phyloP scores from a whole-genome alignment of 2,113 vertebrate species.

The Ctenodactylus gundi region DNA sequence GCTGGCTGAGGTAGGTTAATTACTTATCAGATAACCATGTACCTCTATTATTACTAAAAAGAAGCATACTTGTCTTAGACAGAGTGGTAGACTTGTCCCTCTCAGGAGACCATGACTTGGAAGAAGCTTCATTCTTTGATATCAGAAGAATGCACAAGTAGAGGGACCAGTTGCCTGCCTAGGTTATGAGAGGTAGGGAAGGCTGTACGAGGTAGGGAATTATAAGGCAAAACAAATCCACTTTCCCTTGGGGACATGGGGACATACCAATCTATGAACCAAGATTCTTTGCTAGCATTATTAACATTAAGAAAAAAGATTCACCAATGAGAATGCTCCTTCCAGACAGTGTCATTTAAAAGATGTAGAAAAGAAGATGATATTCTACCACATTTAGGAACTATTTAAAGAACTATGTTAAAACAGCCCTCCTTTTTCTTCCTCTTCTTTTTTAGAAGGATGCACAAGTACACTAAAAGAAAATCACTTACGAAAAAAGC shows the following conservation, averaged over 20 bases:
- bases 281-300: not conserved
- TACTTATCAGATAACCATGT: not conserved
- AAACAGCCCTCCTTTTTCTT: constrained; percentile 4
- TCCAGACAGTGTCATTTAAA: not conserved
- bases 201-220: too few relatives aligned
- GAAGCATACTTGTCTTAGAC: not conserved
- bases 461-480: constrained; percentile 40
- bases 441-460: not conserved
- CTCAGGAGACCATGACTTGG: not conserved
- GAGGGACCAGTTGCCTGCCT: not conserved
- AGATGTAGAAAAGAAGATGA: not conserved
- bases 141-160: not conserved
- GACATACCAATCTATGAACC: not conserved
- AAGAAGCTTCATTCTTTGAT: not conserved
- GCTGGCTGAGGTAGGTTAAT: not conserved
- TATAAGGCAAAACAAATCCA: too few relatives aligned
- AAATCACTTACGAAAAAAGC: constrained; percentile 48
- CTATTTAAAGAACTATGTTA: not conserved
- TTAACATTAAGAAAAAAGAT: not conserved
- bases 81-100: not conserved
- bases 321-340: too few relatives aligned
- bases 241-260: not conserved
- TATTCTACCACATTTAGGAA: not conserved
- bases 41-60: not conserved
- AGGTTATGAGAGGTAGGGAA: not conserved